A percentile compares a stretch with the other conserved stretches of the same genome.
These are phyloP conservation scores for Andrena trimmerana DNA, from an alignment of 2,888 invertebrate genomes.

Conservation along the genomic window DNA sequence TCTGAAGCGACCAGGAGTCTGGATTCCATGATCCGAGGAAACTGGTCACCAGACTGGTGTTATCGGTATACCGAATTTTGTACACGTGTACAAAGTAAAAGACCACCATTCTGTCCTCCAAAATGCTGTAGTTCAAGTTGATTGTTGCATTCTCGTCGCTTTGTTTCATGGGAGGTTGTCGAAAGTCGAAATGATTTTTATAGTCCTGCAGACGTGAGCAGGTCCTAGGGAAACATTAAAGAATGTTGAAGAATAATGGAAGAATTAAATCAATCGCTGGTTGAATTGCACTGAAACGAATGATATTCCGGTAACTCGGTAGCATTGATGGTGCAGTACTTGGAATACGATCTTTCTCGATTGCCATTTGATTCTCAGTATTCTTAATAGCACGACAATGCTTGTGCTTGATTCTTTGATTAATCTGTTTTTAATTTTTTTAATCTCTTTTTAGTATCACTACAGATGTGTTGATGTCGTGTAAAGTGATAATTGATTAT, in stretches of 20 bases:
- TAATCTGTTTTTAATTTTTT: no score
- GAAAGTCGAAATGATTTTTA: conserved; percentile 27
- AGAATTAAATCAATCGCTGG: not conserved
- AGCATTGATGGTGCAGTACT: no score
- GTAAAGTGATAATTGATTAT: not conserved
- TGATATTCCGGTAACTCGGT: no score
- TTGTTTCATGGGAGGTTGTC: conserved; percentile 32
- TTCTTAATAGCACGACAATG: no score
- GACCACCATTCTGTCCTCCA: conserved; percentile 73
- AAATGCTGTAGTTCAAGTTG: conserved; percentile 72
- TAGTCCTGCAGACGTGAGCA: conserved; percentile 61
- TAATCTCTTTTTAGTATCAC: no score
- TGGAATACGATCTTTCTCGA: no score
- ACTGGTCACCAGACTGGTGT: conserved; percentile 78
- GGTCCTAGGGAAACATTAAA: conserved; percentile 55
- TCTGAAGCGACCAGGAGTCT: conserved; percentile 66
- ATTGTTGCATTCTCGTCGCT: conserved; percentile 56
- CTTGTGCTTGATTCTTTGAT: no score
- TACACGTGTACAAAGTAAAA: conserved; percentile 81
- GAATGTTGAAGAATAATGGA: not conserved
- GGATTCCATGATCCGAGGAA: conserved; percentile 81
- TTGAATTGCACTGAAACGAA: not conserved
- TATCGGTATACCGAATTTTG: conserved; percentile 80
- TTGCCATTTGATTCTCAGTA: no score
- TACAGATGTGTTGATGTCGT: no score